These are phyloP conservation scores for Drosophila kanapiae DNA, from an alignment of 1,140 invertebrate genomes.

Conservation along the genomic window DNA sequence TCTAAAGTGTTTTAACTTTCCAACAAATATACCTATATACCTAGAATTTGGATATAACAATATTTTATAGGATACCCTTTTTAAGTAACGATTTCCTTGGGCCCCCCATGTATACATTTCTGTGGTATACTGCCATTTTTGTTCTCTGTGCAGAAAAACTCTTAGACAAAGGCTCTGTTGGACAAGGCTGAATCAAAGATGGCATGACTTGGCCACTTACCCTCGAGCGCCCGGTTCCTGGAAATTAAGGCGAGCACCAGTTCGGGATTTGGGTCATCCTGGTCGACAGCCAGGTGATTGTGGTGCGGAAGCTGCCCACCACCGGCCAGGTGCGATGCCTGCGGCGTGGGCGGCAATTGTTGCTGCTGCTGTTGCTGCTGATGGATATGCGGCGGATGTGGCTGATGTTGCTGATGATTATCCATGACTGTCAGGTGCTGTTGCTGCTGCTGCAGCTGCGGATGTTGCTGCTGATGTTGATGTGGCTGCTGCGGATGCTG, in stretches of 20 bases:
- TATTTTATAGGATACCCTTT: background rate
- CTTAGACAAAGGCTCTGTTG: slow-evolving; percentile 27
- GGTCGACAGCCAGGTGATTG: slow-evolving; percentile 74
- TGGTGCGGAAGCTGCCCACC: slow-evolving; percentile 64
- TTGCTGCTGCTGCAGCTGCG: slow-evolving; percentile 53
- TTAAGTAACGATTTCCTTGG: no score
- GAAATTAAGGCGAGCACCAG: slow-evolving; percentile 93
- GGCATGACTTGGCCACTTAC: slow-evolving; percentile 86
- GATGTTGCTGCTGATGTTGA: slow-evolving; percentile 56
- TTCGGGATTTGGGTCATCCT: slow-evolving; percentile 90
- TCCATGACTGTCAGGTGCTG: slow-evolving; percentile 77
- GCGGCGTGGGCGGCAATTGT: slow-evolving; percentile 85
- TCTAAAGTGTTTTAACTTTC: no score
- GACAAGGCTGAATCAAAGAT: slow-evolving; percentile 60
- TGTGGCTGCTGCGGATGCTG: slow-evolving; percentile 53
- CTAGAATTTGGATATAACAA: background rate
- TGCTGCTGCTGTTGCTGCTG: slow-evolving; percentile 73
- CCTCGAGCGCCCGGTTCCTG: slow-evolving; percentile 95
- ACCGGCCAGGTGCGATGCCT: slow-evolving; percentile 85
- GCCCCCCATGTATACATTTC: background rate
- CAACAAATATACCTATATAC: background rate
- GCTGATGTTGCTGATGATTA: slow-evolving; percentile 70
- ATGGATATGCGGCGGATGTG: slow-evolving; percentile 60
- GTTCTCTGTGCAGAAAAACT: slow-evolving; percentile 34
- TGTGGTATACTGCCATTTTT: background rate